Conservation (phyloP, 2,888 invertebrate species). For the Caenorhabditis angaria region DNA sequence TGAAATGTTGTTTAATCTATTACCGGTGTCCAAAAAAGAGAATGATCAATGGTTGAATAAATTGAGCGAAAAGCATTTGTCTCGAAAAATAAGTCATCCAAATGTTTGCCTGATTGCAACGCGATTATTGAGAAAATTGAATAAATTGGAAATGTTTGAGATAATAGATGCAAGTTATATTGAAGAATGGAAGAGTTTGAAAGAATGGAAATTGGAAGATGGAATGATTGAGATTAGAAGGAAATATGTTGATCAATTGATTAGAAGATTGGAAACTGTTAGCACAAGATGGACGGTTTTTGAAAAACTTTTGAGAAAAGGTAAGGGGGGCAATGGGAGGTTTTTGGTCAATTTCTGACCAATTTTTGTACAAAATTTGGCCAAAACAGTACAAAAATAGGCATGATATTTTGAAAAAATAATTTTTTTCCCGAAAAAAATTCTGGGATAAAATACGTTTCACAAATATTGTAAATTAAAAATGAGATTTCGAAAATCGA, state of each 20-base stretch:
- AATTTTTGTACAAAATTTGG: too few species aligned
- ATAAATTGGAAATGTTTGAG: conserved; percentile 4
- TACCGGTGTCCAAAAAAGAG: background rate
- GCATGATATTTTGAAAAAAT: too few species aligned
- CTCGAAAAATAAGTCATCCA: background rate
- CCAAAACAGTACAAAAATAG: too few species aligned
- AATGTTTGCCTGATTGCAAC: background rate
- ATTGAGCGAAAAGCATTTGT: background rate
- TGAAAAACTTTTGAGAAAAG: conserved; percentile 12
- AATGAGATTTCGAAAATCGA: background rate
- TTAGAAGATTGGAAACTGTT: conserved; percentile 20
- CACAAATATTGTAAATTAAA: too few species aligned
- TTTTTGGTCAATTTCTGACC: too few species aligned
- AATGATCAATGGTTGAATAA: background rate
- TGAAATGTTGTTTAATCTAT: conserved; percentile 10
- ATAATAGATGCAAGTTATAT: conserved; percentile 22
- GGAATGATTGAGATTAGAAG: conserved; percentile 20
- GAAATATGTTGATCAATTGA: conserved; percentile 23
- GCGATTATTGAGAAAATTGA: background rate
- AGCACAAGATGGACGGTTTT: conserved; percentile 28
- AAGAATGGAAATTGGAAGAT: conserved; percentile 13
- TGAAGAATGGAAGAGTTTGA: conserved; percentile 29
- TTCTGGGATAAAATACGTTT: too few species aligned
- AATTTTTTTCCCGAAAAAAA: too few species aligned
- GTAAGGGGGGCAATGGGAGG: too few species aligned